Base-by-base conservation (phyloP, 2,113 vertebrate genomes). In the Martes martes region DNA sequence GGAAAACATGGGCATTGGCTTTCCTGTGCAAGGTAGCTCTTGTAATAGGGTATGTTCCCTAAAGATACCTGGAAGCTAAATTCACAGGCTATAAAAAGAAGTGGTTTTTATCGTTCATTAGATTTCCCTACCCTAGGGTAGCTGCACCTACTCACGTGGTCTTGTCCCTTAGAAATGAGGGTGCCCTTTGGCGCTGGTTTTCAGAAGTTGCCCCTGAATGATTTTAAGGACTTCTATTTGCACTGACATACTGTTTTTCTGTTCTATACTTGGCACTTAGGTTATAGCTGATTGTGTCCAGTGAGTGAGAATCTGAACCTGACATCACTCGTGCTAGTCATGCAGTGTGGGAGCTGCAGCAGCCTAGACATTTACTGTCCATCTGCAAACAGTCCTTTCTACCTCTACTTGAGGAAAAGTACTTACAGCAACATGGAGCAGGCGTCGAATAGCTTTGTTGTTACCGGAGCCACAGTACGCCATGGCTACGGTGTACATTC, bases 401-500 rank as follows among this genome's bases (percentile, higher is more conserved):
- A 79, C 19, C 61, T 26, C 9, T 5, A 57, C 16, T n/a, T 33
- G 39, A 81, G 42, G 91, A 85, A 88, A 19, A 28, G 52, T 87
- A 99, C 99, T 99, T 98, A 99, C 99, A 98, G 99, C 99, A 91
- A 99, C 99, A 47, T 99, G 99, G 11, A 99, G 99, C 36, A 99
- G 99, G 63, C 99, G 99, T 83, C 99, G 99, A 98, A 99, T 99
- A 67, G 99, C 99, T 98, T 99, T 99, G 99, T 99, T 99, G 99
- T 99, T 99, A 96, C 99, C 99, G 7, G 99, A 99, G 97, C 99
- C 99, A 57, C 99, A 99, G 97, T 99, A 99, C 28, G 99, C 99
- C 99, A 99, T 99, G 89, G 99, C 99, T 78, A 99, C 99, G 0
- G 99, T 99, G 99, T 99, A 99, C 99, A 99, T 99, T 98, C 99